Evolutionary conservation across 1,140 invertebrate species (phyloP).

Genomic region (Zophobas morio): DNA sequence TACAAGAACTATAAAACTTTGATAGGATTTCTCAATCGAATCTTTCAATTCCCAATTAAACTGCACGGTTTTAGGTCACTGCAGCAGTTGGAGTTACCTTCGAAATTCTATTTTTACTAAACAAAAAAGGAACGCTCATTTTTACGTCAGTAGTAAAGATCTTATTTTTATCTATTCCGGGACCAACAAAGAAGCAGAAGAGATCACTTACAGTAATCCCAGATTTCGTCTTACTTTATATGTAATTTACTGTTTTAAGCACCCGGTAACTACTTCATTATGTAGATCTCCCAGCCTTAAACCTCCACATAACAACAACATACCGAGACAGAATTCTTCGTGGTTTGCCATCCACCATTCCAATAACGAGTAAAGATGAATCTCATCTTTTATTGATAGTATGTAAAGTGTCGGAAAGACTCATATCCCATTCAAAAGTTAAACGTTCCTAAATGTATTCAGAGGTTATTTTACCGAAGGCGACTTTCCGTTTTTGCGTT

Average conservation of each 20-base stretch:
- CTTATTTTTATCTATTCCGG: constrained; percentile 16
- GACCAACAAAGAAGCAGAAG: constrained; percentile 2
- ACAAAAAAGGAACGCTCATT: constrained; percentile 8
- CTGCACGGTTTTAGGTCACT: not conserved
- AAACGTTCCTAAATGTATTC: not conserved
- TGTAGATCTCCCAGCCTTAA: constrained; percentile 39
- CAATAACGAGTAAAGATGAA: not conserved
- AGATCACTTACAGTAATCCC: constrained; percentile 9
- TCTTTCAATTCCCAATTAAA: not conserved
- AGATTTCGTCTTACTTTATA: not conserved
- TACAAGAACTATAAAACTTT: no score
- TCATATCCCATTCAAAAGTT: not conserved
- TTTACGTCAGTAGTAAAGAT: constrained; percentile 25
- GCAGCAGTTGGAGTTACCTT: not conserved
- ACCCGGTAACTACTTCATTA: constrained; percentile 18
- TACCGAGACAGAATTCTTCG: constrained; percentile 9
- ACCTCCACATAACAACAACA: constrained; percentile 4
- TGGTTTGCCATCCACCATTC: not conserved
- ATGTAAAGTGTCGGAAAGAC: not conserved
- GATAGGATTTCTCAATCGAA: no score
- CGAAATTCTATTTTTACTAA: constrained; percentile 11
- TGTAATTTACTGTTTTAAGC: constrained; percentile 31
- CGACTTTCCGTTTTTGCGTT: not conserved
- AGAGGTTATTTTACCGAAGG: not conserved
- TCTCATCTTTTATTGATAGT: not conserved